These are phyloP conservation scores for Phortica variegata DNA, from an alignment of 1,140 invertebrate species.

Conservation along the genomic window DNA sequence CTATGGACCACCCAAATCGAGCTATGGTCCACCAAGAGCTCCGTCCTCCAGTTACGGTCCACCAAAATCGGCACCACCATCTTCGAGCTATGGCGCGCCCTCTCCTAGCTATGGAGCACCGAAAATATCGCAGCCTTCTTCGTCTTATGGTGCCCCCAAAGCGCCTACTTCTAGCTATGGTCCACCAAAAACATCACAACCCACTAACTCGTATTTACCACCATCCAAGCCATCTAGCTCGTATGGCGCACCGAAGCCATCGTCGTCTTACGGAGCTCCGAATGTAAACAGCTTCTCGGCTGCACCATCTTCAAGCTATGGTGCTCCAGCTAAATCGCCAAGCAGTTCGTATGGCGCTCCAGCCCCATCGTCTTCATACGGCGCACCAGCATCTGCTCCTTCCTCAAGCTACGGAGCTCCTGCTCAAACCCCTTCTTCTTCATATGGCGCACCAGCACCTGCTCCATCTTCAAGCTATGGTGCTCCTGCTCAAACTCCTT, in stretches of 20 bases:
- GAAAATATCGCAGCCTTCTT: constrained; percentile 43
- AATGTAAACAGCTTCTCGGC: no score
- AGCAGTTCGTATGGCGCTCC: constrained; percentile 27
- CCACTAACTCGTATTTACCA: no score
- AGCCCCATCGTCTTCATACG: constrained; percentile 56
- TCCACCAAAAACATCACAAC: constrained; percentile 33
- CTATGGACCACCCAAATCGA: constrained; percentile 35
- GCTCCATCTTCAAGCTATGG: constrained; percentile 53
- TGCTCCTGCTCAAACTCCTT: constrained; percentile 25
- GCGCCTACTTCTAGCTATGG: constrained; percentile 41
- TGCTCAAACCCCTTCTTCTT: constrained; percentile 52
- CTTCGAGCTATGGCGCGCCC: constrained; percentile 58
- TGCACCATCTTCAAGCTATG: constrained; percentile 31
- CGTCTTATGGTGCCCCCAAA: constrained; percentile 24
- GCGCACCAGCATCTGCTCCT: constrained; percentile 43
- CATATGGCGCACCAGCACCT: constrained; percentile 50
- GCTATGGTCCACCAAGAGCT: constrained; percentile 51
- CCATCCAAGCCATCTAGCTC: no score
- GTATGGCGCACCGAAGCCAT: constrained; percentile 27
- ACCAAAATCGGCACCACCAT: constrained; percentile 42
- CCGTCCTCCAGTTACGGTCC: constrained; percentile 53
- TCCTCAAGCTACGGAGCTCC: constrained; percentile 35
- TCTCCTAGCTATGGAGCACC: constrained; percentile 50
- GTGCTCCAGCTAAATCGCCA: constrained; percentile 24
- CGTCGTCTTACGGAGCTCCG: constrained; percentile 55